Base-by-base conservation (phyloP, 2,113 vertebrate species). In the Oryzias curvinotus region DNA sequence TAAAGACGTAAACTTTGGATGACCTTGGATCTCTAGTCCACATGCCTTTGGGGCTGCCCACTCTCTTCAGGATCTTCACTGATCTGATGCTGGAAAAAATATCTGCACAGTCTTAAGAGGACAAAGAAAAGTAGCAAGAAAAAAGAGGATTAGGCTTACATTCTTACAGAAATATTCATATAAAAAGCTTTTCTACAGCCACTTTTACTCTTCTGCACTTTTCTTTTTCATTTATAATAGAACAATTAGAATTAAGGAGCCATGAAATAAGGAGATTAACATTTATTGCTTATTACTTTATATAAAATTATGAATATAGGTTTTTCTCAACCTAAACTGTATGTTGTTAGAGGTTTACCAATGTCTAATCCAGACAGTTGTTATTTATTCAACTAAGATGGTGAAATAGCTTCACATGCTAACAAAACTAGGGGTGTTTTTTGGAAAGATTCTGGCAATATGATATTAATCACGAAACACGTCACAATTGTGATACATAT, bases 51-150 rank as follows among this genome's bases (percentile, higher is more conserved):
- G 93, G 14, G 49, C 93, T 88, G 49, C 95, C 96, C 0, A 94
- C 91, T 36, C 94, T 91, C 85, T 97, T 98, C 71, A 98, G 86
- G 77, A 99, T 96, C 90, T 99, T 99, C 93, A 97, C 95, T 45
- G 96, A 94, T 73, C 92, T 92, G 89, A 99, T 92, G 7, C 87
- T 92, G 19, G 95, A 94, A 19, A 98, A 90, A 42, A 96, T 94
- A 73, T 99, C 94, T 1, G 91, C 89, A 75, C 97, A 98, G 64
- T 97, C 97, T 99, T 86, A 43, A 53, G 36, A 10, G 36, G 36
- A 0, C 19, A 57, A 23, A 56, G 21, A 43, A 0, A 0, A 26
- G 30, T 52, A 16, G 45, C 6, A 0, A 16, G 48, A 7, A 43
- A 21, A 14, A 18, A 1, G 41, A 46, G 19, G 0, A 48, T 51